Evolutionary conservation across 2,888 invertebrate species (phyloP), one percentile per base, ranked within the genome.

Genomic region (Merodon equestris): DNA sequence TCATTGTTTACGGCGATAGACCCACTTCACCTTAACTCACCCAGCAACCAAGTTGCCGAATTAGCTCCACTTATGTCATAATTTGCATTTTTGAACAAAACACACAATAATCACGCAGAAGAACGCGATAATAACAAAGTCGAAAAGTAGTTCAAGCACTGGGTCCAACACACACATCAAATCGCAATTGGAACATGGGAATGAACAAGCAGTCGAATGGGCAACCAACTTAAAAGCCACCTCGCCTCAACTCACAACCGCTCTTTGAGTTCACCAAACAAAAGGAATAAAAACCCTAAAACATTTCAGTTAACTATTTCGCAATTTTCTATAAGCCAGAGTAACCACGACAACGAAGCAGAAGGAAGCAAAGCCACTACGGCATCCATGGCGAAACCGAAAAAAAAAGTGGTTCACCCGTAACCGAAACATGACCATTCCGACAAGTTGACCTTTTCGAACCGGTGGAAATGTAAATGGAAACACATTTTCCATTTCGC

Each of bases 391-490:
- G 66, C 40, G 9, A 18, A 36, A 51, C 44, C 13, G 18, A 4
- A 56, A 27, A 27, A 27, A 27, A 71, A 61, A 60, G 66, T 47
- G 51, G 45, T 67, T 61, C 47, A 17, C 54, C 56, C 45, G 57
- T 56, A 38, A 38, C 54, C 64, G 45, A 50, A 15, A 56, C 57
- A 66, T 61, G 34, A 53, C 7, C 5, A 67, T 17, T 57, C 54
- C 51, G 60, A 36, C 42, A 36, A 58, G 50, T 76, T 77, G 67
- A 67, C 76, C 76, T 77, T 77, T 77, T n/a, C 66, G n/a, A 66
- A 10, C 36, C 13, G 9, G 5, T 51, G 51, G 51, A 34, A 34
- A 57, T 56, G 60, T 17, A 74, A 72, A 57, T 57, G 61, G 56
- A 74, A 67, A 44, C 14, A 45, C 18, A 66, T 34, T 60, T 66